Base-by-base conservation (phyloP, 2,797 vertebrate genomes). In the Xenopus petersii region DNA sequence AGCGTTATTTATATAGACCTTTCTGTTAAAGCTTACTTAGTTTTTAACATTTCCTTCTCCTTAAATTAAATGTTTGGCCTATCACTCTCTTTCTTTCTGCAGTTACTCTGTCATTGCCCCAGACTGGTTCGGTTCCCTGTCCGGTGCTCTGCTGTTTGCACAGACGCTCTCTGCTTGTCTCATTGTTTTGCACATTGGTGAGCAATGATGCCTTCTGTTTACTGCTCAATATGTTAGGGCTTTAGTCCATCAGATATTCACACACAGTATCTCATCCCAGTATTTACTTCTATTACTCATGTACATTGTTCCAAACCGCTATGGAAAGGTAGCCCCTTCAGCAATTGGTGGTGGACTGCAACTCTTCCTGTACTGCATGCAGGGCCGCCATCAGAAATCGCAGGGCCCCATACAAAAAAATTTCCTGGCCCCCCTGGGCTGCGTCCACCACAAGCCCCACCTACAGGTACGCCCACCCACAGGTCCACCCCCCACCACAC, bases 301-400 rank as follows among this genome's bases (percentile, higher is more conserved):
- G 96, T 99, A 64, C 98, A 99, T 81, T 96, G 97, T 77, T 98
- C 97, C 58, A 95, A 97, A 82, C 94, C 96, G 1, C 83, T 99
- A 76, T 99, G 97, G 97, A 96, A 91, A 77, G 97, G 95, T 87
- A 99, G 93, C 83, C 97, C 98, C 0, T 91, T 99, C 87, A 96
- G 94, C 72, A 99, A 99, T 82, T 90, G 90, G 30, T 98, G 98
- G 97, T 99, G 98, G 98, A 95, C 94, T 0, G 79, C 96, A 81
- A 96, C 95, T 0, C 93, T 98, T 49, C 94, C 93, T 63, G 91
- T 95, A 75, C 93, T 99, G 97, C 21, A 21, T 21, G 21, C 21
- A 21, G 21, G 21, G 21, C 21, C 21, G 21, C 21, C 21, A 21
- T 21, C 21, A 21, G 21, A 21, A 21, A 21, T 21, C 21, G 21